phyloP scores from a whole-genome alignment of 2,888 invertebrate genomes.

The Phoronis australis region DNA sequence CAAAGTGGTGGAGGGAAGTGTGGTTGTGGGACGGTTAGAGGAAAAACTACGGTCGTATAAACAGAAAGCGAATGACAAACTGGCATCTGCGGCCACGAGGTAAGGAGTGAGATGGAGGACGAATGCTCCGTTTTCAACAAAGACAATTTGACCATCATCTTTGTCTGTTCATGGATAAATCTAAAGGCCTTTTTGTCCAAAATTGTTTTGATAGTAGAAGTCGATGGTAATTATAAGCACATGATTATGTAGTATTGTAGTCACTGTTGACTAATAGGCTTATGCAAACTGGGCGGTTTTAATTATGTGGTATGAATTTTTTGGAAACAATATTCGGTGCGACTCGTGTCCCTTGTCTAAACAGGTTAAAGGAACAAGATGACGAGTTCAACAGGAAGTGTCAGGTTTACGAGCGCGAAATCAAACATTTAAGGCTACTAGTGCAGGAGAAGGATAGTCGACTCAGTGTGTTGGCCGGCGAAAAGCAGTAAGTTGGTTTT shows the following conservation, averaged over 20 bases:
- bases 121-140: no score
- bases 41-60: slow-evolving; percentile 44
- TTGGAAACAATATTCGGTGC: no score
- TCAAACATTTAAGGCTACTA: slow-evolving; percentile 40
- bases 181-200: no score
- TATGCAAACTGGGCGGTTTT: no score
- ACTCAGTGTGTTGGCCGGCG: slow-evolving; percentile 22
- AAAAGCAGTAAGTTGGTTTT: slow-evolving; percentile 35
- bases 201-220: no score
- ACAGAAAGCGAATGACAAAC: slow-evolving; percentile 37
- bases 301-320: no score
- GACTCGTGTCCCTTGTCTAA: no score
- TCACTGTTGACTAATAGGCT: no score
- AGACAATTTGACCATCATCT: no score
- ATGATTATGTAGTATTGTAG: no score
- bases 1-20: slow-evolving; percentile 31
- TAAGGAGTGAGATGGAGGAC: slow-evolving; percentile 14
- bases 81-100: slow-evolving; percentile 36
- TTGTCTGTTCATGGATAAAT: no score
- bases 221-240: no score
- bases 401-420: slow-evolving; percentile 46
- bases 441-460: slow-evolving; percentile 43
- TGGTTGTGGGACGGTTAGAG: slow-evolving; percentile 38
- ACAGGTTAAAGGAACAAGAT: slow-evolving; percentile 45
- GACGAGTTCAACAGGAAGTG: slow-evolving; percentile 40